Conservation (phyloP, 2,113 vertebrate species). For the mouse (Mus musculus) region GRCm39 chr4:32756001-32756500, state of each 20-base stretch:
- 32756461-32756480: constrained; percentile 99
- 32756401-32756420: constrained; percentile 94
- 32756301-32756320: not conserved
- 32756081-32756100: too few species aligned
- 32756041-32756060: too few species aligned
- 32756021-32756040: too few species aligned
- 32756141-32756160: not conserved
- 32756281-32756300: constrained; percentile 12
- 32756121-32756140: constrained; percentile 7
- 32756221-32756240: constrained; percentile 1
- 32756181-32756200: not conserved
- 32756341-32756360: not conserved
- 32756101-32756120: not conserved
- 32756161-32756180: not conserved
- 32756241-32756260: not conserved
- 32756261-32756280: not conserved
- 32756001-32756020: too few species aligned
- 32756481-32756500: constrained; percentile 95
- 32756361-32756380: constrained; percentile 88
- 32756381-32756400: constrained; percentile 94
- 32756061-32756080: too few species aligned
- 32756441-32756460: constrained; percentile 95
- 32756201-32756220: constrained; percentile 27
- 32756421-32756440: constrained; percentile 90
- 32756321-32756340: not conserved